Evolutionary conservation across 1,140 invertebrate species (phyloP), one percentile per base, ranked within the genome.

Genomic region (Temnothorax curvispinosus): DNA sequence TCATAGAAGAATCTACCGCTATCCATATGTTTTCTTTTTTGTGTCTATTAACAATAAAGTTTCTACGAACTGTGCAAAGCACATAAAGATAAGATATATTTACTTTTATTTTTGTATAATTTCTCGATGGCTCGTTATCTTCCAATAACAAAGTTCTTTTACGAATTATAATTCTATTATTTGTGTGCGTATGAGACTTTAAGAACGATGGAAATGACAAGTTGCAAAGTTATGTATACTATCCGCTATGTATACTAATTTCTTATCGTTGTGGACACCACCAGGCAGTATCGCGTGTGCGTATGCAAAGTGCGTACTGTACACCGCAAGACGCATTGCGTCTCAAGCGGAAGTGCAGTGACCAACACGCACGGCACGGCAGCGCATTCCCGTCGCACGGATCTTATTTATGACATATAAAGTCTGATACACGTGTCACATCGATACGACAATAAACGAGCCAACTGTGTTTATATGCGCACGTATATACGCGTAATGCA

Each of bases 401-500:
- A 62, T 85, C 56, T 41, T 80, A n/a, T 50, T 60, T 86, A 52
- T 91, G 89, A 88, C 81, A 74, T 88, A 72, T 88, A 72, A 78
- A 41, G 60, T 74, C 65, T 77, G 78, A 50, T 82, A 88, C 78
- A 86, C 69, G 65, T 87, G 81, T 71, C 81, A 60, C 71, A 15
- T 88, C 27, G 76, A 27, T 81, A 9, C 58, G 71, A 90, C 89
- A 88, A 90, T 90, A 87, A 90, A 90, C 62, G 41, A 76, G 81
- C 35, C 38, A 54, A 80, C 32, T 50, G 72, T 67, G 50, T 87
- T 67, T 89, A 65, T 76, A 75, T 18, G 18, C 50, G 72, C 62
- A 72, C 60, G 62, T 67, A 56, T 62, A 56, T 84, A 80, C 72
- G 38, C 67, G 69, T 32, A 54, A 54, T 56, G 67, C 13, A 89